These are phyloP conservation scores for Pharmacophagus antenor DNA, from an alignment of 2,888 invertebrate species.

Conservation along the genomic window DNA sequence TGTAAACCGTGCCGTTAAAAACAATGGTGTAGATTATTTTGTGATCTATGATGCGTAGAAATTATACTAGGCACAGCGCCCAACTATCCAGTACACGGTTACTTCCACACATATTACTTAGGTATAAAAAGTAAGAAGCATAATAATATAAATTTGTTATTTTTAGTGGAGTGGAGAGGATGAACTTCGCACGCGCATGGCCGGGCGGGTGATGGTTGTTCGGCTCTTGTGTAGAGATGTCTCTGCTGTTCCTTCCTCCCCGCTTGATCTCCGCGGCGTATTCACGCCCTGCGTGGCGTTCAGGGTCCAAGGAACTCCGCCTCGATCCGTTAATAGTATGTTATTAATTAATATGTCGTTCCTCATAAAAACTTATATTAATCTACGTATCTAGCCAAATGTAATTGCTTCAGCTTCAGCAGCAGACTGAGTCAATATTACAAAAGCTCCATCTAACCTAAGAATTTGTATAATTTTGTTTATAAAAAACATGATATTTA, in stretches of 20 bases:
- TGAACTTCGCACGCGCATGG: constrained; percentile 87
- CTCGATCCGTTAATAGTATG: constrained; percentile 83
- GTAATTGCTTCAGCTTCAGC: too few species aligned
- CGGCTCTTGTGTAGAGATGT: constrained; percentile 89
- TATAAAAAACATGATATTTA: too few species aligned
- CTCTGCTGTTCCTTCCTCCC: constrained; percentile 74
- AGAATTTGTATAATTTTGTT: neutral
- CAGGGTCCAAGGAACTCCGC: constrained; percentile 90
- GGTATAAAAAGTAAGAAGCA: too few species aligned
- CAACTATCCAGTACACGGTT: too few species aligned
- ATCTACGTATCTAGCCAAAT: too few species aligned
- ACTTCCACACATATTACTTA: too few species aligned
- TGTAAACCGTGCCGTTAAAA: too few species aligned
- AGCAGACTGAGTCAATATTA: too few species aligned
- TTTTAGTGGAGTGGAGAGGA: constrained; percentile 91
- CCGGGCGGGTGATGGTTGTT: constrained; percentile 90
- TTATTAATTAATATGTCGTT: constrained; percentile 12
- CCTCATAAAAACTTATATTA: neutral
- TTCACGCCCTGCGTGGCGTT: constrained; percentile 93
- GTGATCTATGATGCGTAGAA: neutral
- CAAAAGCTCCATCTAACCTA: too few species aligned
- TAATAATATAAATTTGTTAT: neutral
- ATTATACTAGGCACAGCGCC: too few species aligned
- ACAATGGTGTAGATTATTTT: neutral
- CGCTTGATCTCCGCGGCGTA: constrained; percentile 80